A percentile compares a stretch with the other conserved stretches of the same genome.
Evolutionary conservation across 2,113 vertebrate species (phyloP).

Genomic region (Anoplopoma fimbria): DNA sequence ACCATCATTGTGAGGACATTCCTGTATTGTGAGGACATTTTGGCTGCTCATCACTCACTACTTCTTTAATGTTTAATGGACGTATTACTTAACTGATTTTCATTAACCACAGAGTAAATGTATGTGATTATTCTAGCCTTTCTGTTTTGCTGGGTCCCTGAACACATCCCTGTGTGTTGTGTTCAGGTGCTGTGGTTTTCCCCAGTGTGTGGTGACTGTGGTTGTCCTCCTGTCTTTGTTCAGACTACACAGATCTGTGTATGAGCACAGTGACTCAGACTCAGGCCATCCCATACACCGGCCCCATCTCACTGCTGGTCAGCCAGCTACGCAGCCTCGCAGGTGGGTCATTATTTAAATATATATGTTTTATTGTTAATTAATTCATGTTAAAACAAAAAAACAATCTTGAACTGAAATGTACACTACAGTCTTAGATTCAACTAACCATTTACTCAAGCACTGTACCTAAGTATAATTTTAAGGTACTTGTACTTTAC

Average conservation of each 20-base stretch:
- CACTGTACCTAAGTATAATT: too few relatives aligned
- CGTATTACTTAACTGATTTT: too few relatives aligned
- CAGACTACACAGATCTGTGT: conserved; percentile 95
- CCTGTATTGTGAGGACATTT: background rate
- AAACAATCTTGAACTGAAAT: too few relatives aligned
- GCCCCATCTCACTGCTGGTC: conserved; percentile 90
- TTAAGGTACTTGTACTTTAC: too few relatives aligned
- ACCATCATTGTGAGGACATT: background rate
- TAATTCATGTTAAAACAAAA: too few relatives aligned
- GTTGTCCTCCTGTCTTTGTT: background rate
- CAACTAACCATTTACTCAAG: too few relatives aligned
- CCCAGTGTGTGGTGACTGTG: background rate
- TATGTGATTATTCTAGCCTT: too few relatives aligned
- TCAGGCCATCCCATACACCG: conserved; percentile 93
- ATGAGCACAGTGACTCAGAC: conserved; percentile 97
- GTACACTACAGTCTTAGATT: too few relatives aligned
- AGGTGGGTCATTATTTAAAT: conserved; percentile 76
- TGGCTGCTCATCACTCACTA: too few relatives aligned
- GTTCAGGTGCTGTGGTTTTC: conserved; percentile 21
- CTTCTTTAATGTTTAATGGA: too few relatives aligned
- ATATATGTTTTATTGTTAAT: too few relatives aligned
- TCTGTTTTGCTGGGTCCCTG: background rate
- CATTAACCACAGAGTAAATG: background rate
- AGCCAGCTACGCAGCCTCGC: conserved; percentile 92
- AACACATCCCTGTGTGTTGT: background rate